These are phyloP conservation scores for Hippoglossus stenolepis DNA, from an alignment of 2,113 vertebrate species.

Conservation along the genomic window DNA sequence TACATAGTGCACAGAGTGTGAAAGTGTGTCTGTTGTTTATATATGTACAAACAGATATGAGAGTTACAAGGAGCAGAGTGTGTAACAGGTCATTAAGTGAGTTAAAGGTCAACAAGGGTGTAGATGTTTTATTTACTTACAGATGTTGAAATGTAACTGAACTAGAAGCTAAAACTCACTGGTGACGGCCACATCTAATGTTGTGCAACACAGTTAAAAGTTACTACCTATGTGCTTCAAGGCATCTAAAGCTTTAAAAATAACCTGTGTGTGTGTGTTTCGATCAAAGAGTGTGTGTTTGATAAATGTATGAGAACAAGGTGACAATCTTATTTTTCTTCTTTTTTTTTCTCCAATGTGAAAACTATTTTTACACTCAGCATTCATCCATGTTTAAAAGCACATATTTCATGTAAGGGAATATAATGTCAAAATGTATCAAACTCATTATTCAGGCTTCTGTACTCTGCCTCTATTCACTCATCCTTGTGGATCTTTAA, in stretches of 20 bases:
- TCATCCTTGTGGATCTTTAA: not conserved
- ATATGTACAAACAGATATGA: slow-evolving; percentile 17
- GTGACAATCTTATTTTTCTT: slow-evolving; percentile 79
- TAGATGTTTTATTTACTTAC: slow-evolving; percentile 27
- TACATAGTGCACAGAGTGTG: slow-evolving; percentile 15
- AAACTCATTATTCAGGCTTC: slow-evolving; percentile 25
- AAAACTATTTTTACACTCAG: slow-evolving; percentile 83
- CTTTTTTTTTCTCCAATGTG: slow-evolving; percentile 71
- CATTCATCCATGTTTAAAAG: slow-evolving; percentile 60
- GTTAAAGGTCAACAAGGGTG: slow-evolving; percentile 36
- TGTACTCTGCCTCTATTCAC: slow-evolving; percentile 23
- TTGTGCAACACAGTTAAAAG: not conserved
- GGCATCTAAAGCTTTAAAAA: slow-evolving; percentile 66
- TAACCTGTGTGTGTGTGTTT: slow-evolving; percentile 15
- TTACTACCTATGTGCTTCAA: slow-evolving; percentile 58
- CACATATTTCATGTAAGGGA: slow-evolving; percentile 71
- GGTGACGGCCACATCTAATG: slow-evolving; percentile 16
- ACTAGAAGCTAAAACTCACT: slow-evolving; percentile 27
- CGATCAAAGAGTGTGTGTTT: slow-evolving; percentile 28
- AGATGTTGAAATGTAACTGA: slow-evolving; percentile 29
- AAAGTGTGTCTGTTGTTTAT: slow-evolving; percentile 5
- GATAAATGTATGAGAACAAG: slow-evolving; percentile 37
- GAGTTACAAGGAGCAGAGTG: slow-evolving; percentile 3
- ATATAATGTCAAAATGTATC: slow-evolving; percentile 44
- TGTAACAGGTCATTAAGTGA: slow-evolving; percentile 20